Evolutionary conservation across 1,140 invertebrate species (phyloP), one percentile per base, ranked within the genome.

Genomic region (Ctenoplectra terminalis): DNA sequence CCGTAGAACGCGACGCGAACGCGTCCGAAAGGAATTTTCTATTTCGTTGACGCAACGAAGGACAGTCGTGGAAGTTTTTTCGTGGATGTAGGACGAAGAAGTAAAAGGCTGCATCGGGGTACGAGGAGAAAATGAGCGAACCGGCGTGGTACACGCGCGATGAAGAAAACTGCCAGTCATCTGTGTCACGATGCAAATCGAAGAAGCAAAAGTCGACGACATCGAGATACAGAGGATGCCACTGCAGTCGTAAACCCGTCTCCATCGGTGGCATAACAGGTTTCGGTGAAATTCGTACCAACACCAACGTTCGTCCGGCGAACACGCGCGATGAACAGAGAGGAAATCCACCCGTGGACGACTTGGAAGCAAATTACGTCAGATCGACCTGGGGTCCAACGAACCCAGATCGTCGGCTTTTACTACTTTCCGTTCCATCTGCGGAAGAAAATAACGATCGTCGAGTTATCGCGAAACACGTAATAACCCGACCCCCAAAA

Each of bases 341-440:
- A 87, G 82, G 85, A 87, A 87, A 87, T 87, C 77, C 78, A 87
- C 81, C 76, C 85, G 84, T 87, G 84, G 85, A 81, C 60, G 86
- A 87, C 85, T 85, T 84, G 86, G 86, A 87, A 87, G 85, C 85
- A 82, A 87, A 87, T 87, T 87, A 87, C 86, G 85, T 87, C 86
- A 87, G 86, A 87, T 86, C 86, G 77, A 74, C 76, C 82, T 74
- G 82, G 86, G 85, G 86, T 87, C 86, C 86, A 87, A 87, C 86
- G 86, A 87, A 87, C 86, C 46, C 86, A 82, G 85, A 79, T 72
- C 77, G 60, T 54, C 50, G 72, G 77, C 56, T 80, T 87, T 87
- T 87, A 87, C 69, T 84, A 86, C 85, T 87, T 87, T 81, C 76
- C 81, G 75, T 63, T 63, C 66, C 34, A 48, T 61, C 48, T 64